Evolutionary conservation across 2,797 vertebrate species (phyloP), one percentile per base, ranked within the genome.

Genomic region (Catamblyrhynchus diadema): DNA sequence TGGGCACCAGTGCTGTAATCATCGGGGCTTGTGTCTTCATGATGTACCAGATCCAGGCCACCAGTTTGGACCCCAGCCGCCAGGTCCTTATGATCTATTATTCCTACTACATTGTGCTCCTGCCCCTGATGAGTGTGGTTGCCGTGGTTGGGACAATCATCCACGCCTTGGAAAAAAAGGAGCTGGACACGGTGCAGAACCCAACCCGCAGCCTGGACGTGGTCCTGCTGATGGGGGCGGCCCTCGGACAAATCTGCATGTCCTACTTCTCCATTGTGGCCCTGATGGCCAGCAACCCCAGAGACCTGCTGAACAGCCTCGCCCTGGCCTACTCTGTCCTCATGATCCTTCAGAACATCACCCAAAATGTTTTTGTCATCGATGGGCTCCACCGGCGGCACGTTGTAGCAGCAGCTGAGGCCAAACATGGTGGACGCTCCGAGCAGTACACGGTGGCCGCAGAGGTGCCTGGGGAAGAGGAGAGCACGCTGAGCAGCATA

Each of bases 311-410:
- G 93, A 98, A 98, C 88, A 91, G 94, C n/a, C 98, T 99, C 27
- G 98, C 98, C 93, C 96, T 99, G 72, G 97, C 98, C 72, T 99
- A 98, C 90, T 98, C 98, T 1, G 88, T 99, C 65, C 96, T 99
- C 83, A 97, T 98, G 53, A 98, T 99, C 89, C 84, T 99, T 88
- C 98, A 99, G 97, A 98, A 98, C 89, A 95, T 99, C 53, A 96
- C 98, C 24, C 99, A 99, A 94, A 99, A 99, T 35, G 93, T 99
- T 95, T 99, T 99, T 95, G 99, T 99, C 90, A 98, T 99, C 1
- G 98, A 99, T 8, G 98, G 98, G 28, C 98, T 99, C 77, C 98
- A 99, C 91, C 94, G 98, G 22, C 98, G 97, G 62, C 97, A 89
- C 0, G 12, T 71, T 25, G 71, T 61, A 39, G 69, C 32, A 5